Evolutionary conservation across 1,140 invertebrate genomes (phyloP), one percentile per base, ranked within the genome.

Genomic region (Macrostomum lignano): DNA sequence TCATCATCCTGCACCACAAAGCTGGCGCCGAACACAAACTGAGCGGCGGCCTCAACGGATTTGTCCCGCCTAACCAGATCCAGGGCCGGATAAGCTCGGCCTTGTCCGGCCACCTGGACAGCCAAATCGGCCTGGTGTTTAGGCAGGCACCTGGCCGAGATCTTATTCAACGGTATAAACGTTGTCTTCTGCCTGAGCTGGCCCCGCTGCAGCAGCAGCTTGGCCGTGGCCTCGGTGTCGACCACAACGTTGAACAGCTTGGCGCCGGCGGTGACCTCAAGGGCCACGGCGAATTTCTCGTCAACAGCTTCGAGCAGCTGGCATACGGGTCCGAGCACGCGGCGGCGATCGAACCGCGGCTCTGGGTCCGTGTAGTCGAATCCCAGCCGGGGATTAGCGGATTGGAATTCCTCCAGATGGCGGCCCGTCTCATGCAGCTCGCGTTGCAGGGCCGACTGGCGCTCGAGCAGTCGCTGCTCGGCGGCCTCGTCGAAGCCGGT

Each of bases 161-260:
- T 77, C 63, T 81, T 78, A 59, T 88, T 86, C 26, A 94, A 62
- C n/a, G 86, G 84, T 33, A 91, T 72, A 45, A 69, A 56, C 2
- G 79, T 91, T 15, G 70, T 68, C 31, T 79, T 64, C 29, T 66
- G 57, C 47, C 70, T 67, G 22, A 93, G 58, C 40, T 74, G 64
- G 3, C 81, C 81, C 34, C 65, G 65, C 52, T 81, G 64, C 24
- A 94, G 60, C 26, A 94, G 56, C 43, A 71, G 64, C 52, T 81
- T 82, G 36, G 72, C 71, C 0, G 73, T 79, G 26, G 63, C 58
- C 48, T 86, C 77, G 24, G 68, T 72, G 46, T 88, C 76, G 7
- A 86, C 77, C 25, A 91, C 70, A 21, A 86, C 68, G 60, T 84
- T 79, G 50, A 72, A 86, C 9, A 91, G 50, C 73, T 79, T 70